These are phyloP conservation scores for Steatornis caripensis DNA, from an alignment of 2,113 vertebrate genomes.

Conservation along the genomic window DNA sequence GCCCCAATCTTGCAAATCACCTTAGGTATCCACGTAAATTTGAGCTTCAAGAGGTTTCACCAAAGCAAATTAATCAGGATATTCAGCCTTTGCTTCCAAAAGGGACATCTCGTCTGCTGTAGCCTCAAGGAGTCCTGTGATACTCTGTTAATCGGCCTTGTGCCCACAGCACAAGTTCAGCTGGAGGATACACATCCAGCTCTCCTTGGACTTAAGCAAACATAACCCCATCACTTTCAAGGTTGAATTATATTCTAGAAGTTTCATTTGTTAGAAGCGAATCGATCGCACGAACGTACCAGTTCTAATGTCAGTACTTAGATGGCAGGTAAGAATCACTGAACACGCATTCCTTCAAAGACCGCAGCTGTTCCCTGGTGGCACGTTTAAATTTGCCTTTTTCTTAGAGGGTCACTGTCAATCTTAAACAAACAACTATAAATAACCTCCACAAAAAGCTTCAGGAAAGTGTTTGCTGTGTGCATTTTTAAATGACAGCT, in stretches of 20 bases:
- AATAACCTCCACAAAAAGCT: neutral
- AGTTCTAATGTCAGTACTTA: neutral
- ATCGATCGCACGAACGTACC: neutral
- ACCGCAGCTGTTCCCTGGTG: fast-evolving
- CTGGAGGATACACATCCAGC: neutral
- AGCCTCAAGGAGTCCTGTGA: neutral
- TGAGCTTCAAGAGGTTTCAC: neutral
- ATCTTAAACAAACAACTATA: neutral
- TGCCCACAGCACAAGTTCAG: neutral
- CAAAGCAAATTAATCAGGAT: neutral
- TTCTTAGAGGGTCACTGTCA: neutral
- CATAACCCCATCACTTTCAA: neutral
- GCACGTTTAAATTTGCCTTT: neutral
- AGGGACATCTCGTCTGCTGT: neutral
- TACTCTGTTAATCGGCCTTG: neutral
- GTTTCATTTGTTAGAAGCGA: neutral
- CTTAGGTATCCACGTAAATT: neutral
- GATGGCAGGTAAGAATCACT: neutral
- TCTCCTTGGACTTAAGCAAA: neutral
- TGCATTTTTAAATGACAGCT: neutral
- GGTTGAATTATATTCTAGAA: neutral
- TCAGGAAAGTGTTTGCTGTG: neutral
- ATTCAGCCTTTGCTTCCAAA: neutral
- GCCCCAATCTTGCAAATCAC: neutral
- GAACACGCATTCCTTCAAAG: neutral